Evolutionary conservation across 2,888 invertebrate species (phyloP), one percentile per base, ranked within the genome.

Genomic region (Drosophila cognata): DNA sequence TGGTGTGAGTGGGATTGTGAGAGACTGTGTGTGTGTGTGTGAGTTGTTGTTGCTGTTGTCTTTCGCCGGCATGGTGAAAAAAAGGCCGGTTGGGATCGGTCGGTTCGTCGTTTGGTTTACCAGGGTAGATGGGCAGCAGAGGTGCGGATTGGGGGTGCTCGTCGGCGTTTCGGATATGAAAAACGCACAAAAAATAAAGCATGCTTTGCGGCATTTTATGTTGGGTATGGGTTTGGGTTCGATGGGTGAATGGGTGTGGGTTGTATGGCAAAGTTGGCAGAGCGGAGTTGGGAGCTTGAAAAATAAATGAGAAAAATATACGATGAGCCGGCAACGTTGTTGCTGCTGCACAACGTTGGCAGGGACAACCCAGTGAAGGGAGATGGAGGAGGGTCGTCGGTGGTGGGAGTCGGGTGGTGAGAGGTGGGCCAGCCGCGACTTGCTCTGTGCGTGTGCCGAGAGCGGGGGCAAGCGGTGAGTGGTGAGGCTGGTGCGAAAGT

Each of bases 121-220:
- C 51, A 51, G 28, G 28, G 38, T 56, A 50, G 50, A 8, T 5
- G 29, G n/a, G 59, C 52, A 48, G 46, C 56, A 18, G 48, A 36
- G 65, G 56, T 51, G 31, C 29, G 38, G 36, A 61, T 53, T 33
- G 25, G 51, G 50, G 78, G 57, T 69, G 72, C 58, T 73, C 80
- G 91, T 91, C 91, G 92, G 84, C 91, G 84, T 91, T 91, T 91
- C 91, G 91, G 91, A 92, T 91, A 91, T 86, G 84, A 92, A 91
- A 91, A 92, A 89, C 78, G 85, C 75, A 89, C 80, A 85, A 82
- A 80, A 88, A 90, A 88, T 84, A 88, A 75, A 78, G 79, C 84
- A 76, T 84, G 76, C 82, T 81, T 78, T 81, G 81, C 74, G 77
- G 74, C 71, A 73, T 63, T 73, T 70, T 68, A 76, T 68, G 59